phyloP scores from a whole-genome alignment of 2,797 vertebrate species.

The Onychomys arenicola region DNA sequence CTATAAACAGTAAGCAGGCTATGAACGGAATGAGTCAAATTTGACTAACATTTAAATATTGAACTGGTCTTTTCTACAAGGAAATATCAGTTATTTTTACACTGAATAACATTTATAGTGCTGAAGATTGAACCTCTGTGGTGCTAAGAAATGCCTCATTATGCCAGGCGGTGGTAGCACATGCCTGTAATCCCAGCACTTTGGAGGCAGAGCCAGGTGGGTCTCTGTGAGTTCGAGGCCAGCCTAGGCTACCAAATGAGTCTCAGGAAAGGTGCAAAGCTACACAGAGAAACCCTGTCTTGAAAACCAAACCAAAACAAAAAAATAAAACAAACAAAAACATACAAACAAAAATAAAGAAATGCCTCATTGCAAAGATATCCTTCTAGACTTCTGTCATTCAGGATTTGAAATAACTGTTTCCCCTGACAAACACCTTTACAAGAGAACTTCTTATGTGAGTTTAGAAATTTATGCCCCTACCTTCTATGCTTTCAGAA shows the following conservation, averaged over 20 bases:
- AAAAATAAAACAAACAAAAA: no score
- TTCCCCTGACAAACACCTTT: background rate
- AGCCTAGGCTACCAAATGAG: no score
- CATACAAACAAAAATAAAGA: no score
- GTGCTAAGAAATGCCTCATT: background rate
- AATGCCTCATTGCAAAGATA: background rate
- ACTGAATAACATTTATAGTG: background rate
- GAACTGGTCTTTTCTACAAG: background rate
- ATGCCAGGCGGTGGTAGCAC: no score
- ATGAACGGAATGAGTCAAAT: background rate
- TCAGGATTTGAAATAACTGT: background rate
- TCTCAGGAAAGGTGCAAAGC: no score
- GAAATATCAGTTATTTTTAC: background rate
- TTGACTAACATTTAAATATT: background rate
- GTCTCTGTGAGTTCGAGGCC: no score
- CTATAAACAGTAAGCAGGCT: background rate
- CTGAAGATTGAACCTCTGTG: background rate
- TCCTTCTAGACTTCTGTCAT: background rate
- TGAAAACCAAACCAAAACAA: no score
- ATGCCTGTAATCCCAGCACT: no score
- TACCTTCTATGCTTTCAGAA: background rate
- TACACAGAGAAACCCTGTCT: no score
- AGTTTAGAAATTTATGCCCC: background rate
- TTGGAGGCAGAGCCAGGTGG: no score
- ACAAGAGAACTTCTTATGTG: background rate